A percentile compares a stretch with the other conserved stretches of the same genome.
Conservation (phyloP, 2,113 vertebrate species). For the Pelodiscus sinensis region DNA sequence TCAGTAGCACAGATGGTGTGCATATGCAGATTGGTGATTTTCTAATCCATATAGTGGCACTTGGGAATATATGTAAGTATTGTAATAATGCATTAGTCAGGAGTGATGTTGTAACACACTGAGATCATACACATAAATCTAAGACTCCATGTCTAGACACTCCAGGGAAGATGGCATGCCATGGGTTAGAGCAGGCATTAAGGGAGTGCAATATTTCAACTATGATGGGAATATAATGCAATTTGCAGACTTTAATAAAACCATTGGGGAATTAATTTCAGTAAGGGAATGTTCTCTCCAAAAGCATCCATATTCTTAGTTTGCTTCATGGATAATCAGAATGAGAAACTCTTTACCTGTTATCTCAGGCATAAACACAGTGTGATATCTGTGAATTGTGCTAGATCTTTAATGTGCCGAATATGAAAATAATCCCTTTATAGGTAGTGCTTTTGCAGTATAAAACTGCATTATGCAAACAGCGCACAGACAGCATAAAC, state of each 20-base stretch:
- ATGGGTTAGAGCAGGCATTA: constrained; percentile 80
- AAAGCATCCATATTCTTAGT: constrained; percentile 69
- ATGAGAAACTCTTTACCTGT: constrained; percentile 74
- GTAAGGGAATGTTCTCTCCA: constrained; percentile 69
- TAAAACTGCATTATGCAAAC: constrained; percentile 81
- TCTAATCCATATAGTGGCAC: constrained; percentile 88
- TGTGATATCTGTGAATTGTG: constrained; percentile 68
- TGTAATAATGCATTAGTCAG: constrained; percentile 86
- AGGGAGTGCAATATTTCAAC: constrained; percentile 81
- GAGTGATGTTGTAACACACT: constrained; percentile 86
- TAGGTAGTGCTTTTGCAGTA: constrained; percentile 67
- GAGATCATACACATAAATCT: constrained; percentile 87
- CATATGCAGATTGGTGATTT: constrained; percentile 90
- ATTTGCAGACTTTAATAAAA: constrained; percentile 84
- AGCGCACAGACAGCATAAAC: constrained; percentile 74
- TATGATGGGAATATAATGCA: constrained; percentile 83
- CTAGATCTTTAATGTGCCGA: constrained; percentile 73
- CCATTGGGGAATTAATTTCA: constrained; percentile 82
- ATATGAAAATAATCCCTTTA: constrained; percentile 81
- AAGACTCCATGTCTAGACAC: constrained; percentile 83
- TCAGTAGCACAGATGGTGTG: constrained; percentile 86
- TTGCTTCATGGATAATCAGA: constrained; percentile 75
- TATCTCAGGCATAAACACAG: constrained; percentile 75
- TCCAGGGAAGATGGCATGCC: constrained; percentile 82
- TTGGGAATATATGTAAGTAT: constrained; percentile 88